These are phyloP conservation scores for Beris morrisii DNA, from an alignment of 2,888 invertebrate species.

Conservation along the genomic window DNA sequence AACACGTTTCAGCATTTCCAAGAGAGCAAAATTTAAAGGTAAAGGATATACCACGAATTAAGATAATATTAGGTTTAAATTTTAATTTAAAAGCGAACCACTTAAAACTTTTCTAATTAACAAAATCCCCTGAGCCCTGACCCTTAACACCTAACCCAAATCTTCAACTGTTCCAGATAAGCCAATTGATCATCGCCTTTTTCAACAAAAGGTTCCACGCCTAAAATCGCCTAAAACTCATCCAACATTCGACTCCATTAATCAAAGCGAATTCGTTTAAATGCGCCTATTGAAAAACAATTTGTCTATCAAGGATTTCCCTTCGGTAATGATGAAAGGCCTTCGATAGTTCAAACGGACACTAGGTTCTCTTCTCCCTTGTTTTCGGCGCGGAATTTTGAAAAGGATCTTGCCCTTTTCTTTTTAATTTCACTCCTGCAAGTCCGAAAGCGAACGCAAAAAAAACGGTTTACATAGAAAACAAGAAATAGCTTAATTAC, in stretches of 20 bases:
- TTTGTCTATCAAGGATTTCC: constrained; percentile 8
- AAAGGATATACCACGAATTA: not conserved
- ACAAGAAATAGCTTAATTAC: too few relatives aligned
- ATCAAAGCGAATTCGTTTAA: constrained; percentile 16
- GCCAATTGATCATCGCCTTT: not conserved
- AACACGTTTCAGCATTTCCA: too few relatives aligned
- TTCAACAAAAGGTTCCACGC: not conserved
- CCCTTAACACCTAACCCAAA: too few relatives aligned
- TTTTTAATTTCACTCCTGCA: not conserved
- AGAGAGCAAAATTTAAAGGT: too few relatives aligned
- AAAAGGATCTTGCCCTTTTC: not conserved
- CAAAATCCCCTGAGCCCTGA: not conserved
- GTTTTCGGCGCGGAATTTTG: too few relatives aligned
- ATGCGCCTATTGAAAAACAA: constrained; percentile 28
- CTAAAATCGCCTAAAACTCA: constrained; percentile 16
- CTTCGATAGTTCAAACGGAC: constrained; percentile 1
- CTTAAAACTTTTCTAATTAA: not conserved
- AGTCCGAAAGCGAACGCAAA: too few relatives aligned
- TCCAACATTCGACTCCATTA: constrained; percentile 22
- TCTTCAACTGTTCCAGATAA: not conserved
- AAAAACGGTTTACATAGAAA: too few relatives aligned
- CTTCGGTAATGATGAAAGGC: constrained; percentile 19
- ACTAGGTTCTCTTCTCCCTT: not conserved
- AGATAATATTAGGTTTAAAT: not conserved
- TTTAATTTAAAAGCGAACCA: too few relatives aligned